Base-by-base conservation (phyloP, 2,888 invertebrate genomes). In the Tridacna gigas region DNA sequence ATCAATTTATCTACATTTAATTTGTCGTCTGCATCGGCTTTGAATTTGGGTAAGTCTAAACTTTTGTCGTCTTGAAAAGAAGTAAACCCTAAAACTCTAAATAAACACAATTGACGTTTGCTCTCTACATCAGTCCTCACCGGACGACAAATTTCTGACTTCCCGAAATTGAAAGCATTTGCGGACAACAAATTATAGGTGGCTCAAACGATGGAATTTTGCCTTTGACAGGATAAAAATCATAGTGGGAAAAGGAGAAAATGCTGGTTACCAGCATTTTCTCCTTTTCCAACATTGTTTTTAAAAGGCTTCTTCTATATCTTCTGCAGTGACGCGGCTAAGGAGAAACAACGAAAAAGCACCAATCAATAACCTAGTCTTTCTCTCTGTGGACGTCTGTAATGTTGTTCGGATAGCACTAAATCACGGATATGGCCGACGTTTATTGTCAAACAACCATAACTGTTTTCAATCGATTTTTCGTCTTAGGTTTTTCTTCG, bases 391-490 rank as follows among this genome's bases (percentile, higher is more conserved):
- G 25, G 63, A 63, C 5, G 13, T 20, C 20, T 20, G 63, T 63
- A 63, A 25, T 63, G 22, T 4, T 63, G 22, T 22, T 63, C 63
- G 63, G 63, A 63, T 63, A 63, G 63, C 26, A 63, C 63, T 63
- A 63, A 63, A 63, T 63, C 63, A 63, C 63, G 63, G 63, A 63
- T 63, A 63, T 22, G 26, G 13, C 25, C 13, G 22, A 22, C 63
- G 63, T 63, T 63, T 63, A 63, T 63, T 25, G 63, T 25, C 63
- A 63, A 22, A 63, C 63, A 63, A 25, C 15, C 11, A 20, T 56
- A 56, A 56, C 15, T 56, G 20, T 56, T 56, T 56, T 20, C 56
- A 15, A 56, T 56, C 56, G 56, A 56, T 56, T 56, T 51, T 56
- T 56, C 18, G 2, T 56, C 20, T 56, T 20, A 56, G 15, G 56